A percentile compares a stretch with the other conserved stretches of the same genome.
phyloP scores from a whole-genome alignment of 2,797 vertebrate genomes.

The Protosalanx chinensis region DNA sequence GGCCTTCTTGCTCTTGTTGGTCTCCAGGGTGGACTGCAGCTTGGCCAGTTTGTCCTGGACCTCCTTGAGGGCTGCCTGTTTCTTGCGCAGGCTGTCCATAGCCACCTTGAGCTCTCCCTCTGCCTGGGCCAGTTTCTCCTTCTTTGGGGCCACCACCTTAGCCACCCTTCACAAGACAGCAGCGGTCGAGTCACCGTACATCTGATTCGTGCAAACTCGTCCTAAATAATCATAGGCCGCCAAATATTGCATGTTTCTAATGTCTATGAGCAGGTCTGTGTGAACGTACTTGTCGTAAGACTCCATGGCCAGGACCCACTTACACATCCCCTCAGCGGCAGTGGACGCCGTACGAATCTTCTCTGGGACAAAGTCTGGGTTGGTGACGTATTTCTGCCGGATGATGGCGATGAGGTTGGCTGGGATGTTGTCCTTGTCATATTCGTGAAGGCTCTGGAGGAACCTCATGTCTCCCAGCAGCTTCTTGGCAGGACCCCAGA shows the following conservation, averaged over 20 bases:
- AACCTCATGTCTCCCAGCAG: constrained; percentile 87
- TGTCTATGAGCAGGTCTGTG: neutral
- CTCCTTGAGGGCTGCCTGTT: constrained; percentile 81
- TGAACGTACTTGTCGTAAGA: constrained; percentile 82
- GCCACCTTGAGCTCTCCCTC: constrained; percentile 80
- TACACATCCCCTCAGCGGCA: constrained; percentile 89
- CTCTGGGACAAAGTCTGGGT: constrained; percentile 89
- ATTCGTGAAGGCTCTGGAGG: constrained; percentile 88
- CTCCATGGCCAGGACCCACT: constrained; percentile 89
- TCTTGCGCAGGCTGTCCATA: constrained; percentile 79
- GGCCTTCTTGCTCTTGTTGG: constrained; percentile 84
- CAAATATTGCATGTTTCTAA: neutral
- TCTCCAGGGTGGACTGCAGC: constrained; percentile 77
- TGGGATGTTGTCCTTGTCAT: constrained; percentile 89
- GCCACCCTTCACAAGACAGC: constrained; percentile 71
- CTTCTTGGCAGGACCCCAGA: constrained; percentile 90
- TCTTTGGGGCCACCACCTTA: constrained; percentile 88
- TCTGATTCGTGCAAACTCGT: neutral
- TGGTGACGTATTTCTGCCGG: constrained; percentile 85
- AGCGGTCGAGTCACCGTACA: neutral
- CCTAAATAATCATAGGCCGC: too few relatives aligned
- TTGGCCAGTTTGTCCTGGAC: constrained; percentile 81
- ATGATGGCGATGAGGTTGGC: constrained; percentile 77
- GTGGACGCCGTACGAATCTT: constrained; percentile 88
- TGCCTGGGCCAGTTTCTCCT: constrained; percentile 79